Evolutionary conservation across 1,140 invertebrate species (phyloP), one percentile per base, ranked within the genome.

Genomic region (Drosophila lowei): DNA sequence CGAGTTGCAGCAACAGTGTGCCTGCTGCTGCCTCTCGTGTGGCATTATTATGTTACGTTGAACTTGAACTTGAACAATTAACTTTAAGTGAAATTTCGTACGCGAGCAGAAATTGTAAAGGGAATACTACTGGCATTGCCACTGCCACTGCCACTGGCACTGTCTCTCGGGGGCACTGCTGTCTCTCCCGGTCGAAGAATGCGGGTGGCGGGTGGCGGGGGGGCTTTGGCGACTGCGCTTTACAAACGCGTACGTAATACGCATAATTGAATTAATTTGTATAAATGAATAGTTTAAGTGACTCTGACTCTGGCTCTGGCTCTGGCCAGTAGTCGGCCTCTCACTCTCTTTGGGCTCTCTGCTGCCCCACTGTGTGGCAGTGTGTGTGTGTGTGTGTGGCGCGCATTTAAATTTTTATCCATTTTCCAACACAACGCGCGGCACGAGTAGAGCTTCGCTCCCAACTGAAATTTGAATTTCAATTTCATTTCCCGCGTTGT

Each of bases 261-360:
- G 83, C 83, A 88, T 88, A 88, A 88, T 88, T 88, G 83, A 88
- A 88, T 88, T 88, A 88, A 88, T 88, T 88, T 88, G 83, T 88
- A 88, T 88, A 88, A 88, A 88, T 88, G 83, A 88, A 88, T 88
- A 88, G 83, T 88, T 88, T 88, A 88, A 88, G 83, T 88, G 83
- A 8, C 30, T 34, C 28, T 28, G 7, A 3, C 30, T 34, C 30
- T 34, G 30, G 30, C 30, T 34, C 28, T 28, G 6, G 30, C 30
- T 34, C 30, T 34, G 30, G 83, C 66, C 83, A 76, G 79, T 67
- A 76, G 74, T 67, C 76, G 68, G 43, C 28, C 50, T 44, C 70
- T 59, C 18, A 18, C 38, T 66, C 77, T 77, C 54, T 15, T 49
- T 74, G 6, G 55, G 60, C 64, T 61, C n/a, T 48, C 13, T 9